Percentiles rank a stretch among this genome's conserved stretches.
Conservation (phyloP, 2,888 invertebrate species). For the Dryomyza anilis region DNA sequence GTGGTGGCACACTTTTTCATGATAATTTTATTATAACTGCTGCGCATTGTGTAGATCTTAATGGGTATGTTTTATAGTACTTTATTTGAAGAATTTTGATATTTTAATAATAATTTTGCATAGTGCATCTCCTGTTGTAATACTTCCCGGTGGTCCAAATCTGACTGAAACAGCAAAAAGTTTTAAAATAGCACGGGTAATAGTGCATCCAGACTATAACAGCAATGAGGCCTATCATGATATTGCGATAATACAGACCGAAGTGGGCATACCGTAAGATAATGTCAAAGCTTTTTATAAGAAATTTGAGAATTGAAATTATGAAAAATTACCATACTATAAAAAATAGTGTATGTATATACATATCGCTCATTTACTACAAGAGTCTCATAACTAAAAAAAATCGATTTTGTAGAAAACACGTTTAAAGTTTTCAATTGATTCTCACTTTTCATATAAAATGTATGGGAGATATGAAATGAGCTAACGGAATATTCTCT, state of each 20-base stretch:
- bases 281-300: no score
- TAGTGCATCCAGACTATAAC: constrained; percentile 23
- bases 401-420: no score
- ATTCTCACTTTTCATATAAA: no score
- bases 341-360: no score
- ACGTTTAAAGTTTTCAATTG: no score
- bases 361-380: no score
- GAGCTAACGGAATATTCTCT: no score
- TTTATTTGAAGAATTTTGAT: background rate
- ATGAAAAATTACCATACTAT: no score
- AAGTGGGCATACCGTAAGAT: background rate
- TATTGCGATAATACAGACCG: constrained; percentile 23
- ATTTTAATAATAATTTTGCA: background rate
- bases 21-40: constrained; percentile 25
- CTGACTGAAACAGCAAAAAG: background rate
- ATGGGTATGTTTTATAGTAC: constrained; percentile 21
- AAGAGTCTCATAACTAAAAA: no score
- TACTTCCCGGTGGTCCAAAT: background rate
- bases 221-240: constrained; percentile 18
- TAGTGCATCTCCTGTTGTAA: background rate
- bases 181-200: background rate
- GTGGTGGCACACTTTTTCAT: constrained; percentile 24
- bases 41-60: constrained; percentile 22
- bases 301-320: no score
- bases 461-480: no score